phyloP scores from a whole-genome alignment of 2,888 invertebrate species.

The Limnephilus rhombicus region DNA sequence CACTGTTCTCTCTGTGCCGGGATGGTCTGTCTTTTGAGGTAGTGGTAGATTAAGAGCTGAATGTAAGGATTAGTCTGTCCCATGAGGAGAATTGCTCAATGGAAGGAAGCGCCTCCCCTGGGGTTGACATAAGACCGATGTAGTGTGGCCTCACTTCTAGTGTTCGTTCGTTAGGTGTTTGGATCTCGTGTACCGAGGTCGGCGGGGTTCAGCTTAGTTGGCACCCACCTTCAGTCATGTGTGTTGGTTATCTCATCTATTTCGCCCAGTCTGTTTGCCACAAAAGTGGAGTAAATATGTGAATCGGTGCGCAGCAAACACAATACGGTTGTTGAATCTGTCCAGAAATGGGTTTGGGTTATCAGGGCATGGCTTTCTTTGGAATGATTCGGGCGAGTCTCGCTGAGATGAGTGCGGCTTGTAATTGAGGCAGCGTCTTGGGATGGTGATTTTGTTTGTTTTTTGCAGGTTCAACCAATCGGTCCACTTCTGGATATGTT shows the following conservation, averaged over 20 bases:
- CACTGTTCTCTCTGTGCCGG: too few relatives aligned
- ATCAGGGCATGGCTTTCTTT: conserved; percentile 52
- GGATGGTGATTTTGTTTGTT: too few relatives aligned
- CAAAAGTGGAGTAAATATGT: conserved; percentile 65
- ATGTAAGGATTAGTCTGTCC: background rate
- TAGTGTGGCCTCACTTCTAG: background rate
- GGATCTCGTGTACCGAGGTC: conserved; percentile 63
- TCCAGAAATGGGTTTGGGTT: conserved; percentile 64
- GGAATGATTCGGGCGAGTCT: background rate
- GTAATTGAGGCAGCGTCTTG: too few relatives aligned
- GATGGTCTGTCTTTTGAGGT: too few relatives aligned
- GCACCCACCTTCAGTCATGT: conserved; percentile 68
- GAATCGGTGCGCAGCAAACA: conserved; percentile 66
- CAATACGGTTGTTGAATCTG: too few relatives aligned
- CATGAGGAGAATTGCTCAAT: conserved; percentile 3
- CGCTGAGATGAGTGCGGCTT: too few relatives aligned
- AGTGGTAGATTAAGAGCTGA: too few relatives aligned
- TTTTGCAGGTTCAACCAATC: too few relatives aligned
- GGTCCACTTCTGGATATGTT: too few relatives aligned
- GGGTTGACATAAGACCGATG: background rate
- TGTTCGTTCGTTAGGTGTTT: too few relatives aligned
- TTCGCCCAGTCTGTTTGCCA: conserved; percentile 67
- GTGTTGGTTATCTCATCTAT: conserved; percentile 59
- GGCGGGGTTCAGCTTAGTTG: conserved; percentile 57
- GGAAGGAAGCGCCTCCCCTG: background rate